Evolutionary conservation across 2,888 invertebrate genomes (phyloP), one percentile per base, ranked within the genome.

Genomic region (Pinctada fucata): DNA sequence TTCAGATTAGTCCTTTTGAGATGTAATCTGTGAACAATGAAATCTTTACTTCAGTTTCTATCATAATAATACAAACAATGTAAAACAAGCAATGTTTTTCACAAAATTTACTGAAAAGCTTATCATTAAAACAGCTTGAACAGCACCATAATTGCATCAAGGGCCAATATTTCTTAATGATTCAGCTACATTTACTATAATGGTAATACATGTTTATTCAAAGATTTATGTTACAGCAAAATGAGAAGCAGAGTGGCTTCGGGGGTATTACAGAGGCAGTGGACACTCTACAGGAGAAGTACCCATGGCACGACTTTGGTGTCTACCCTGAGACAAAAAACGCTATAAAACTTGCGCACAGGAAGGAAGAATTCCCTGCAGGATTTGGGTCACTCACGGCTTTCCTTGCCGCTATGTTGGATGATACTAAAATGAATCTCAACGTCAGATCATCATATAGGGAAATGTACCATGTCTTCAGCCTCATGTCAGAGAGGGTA

Each of bases 401-500:
- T 4, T 3, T 78, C 10, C 6, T 75, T 4, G 50, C 47, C 3
- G 13, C 66, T 48, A n/a, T 63, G 50, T 63, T 58, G 45, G 74
- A 70, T 70, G 51, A 58, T 13, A 31, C 65, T 31, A 64, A 64
- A 13, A 73, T 70, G 48, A 78, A 78, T 58, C 63, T 78, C 8
- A 74, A 75, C 31, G 50, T 74, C 13, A 58, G 52, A 47, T n/a
- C 16, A 10, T 70, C 74, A 3, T 69, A 74, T 50, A 70, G 58
- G 13, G 78, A 78, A 16, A 63, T 78, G 47, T 63, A 70, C 3
- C 52, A 78, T 10, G 5, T 78, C 6, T 70, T 78, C 13, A 49
- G 47, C n/a, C 65, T 78, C 2, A 58, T 68, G 45, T 49, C 48
- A 48, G 69, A 70, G 16, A 73, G 78, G 71, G 78, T 78, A 52